Percentiles rank a stretch among this genome's conserved stretches.
Evolutionary conservation across 2,797 vertebrate species (phyloP).

Genomic region (Artibeus jamaicensis): DNA sequence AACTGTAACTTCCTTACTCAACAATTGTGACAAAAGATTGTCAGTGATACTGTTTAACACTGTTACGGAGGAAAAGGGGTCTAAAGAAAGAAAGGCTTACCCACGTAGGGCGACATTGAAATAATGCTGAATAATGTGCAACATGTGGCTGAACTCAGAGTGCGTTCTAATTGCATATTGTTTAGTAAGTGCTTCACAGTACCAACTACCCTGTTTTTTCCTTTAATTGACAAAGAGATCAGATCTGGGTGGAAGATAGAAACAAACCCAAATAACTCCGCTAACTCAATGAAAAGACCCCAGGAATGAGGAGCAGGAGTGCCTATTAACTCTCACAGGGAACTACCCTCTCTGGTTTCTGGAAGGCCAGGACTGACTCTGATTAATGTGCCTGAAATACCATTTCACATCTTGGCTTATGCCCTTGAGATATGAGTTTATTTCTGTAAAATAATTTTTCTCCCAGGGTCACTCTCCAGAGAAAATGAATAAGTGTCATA

Average conservation of each 20-base stretch:
- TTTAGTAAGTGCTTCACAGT: neutral
- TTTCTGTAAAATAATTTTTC: slow-evolving; percentile 38
- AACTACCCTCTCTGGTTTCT: neutral
- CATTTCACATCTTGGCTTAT: slow-evolving; percentile 20
- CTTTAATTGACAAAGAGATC: neutral
- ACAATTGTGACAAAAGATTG: neutral
- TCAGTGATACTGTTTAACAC: neutral
- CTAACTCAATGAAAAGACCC: neutral
- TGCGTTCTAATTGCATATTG: neutral
- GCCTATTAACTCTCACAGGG: neutral
- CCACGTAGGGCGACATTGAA: neutral
- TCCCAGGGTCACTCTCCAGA: neutral
- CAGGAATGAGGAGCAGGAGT: neutral
- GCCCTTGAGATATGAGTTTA: slow-evolving; percentile 15
- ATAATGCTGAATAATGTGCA: neutral
- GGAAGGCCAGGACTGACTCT: neutral
- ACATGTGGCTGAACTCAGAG: neutral
- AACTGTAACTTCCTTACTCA: neutral
- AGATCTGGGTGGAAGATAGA: neutral
- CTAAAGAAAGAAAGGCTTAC: neutral
- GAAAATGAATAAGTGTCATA: slow-evolving; percentile 25
- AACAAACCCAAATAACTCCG: neutral
- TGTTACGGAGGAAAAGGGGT: neutral
- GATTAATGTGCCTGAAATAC: slow-evolving; percentile 8
- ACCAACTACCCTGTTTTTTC: neutral